Percentiles rank a stretch among this genome's conserved stretches.
Conservation (phyloP, 1,140 invertebrate species). For the Euborellia annulipes region DNA sequence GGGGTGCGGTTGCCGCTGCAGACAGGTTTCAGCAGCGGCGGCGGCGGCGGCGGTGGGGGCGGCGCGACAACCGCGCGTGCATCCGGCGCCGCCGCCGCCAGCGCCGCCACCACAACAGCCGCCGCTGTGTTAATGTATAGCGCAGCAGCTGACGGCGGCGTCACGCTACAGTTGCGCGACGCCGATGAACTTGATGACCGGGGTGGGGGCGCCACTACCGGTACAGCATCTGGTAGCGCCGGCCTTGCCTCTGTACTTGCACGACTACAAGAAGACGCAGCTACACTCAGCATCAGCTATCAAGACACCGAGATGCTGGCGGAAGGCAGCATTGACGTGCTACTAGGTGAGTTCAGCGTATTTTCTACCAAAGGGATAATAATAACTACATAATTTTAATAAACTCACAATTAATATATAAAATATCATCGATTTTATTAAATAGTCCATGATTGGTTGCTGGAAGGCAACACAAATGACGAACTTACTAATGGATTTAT, state of each 20-base stretch:
- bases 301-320: slow-evolving; percentile 14
- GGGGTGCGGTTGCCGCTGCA: slow-evolving; percentile 34
- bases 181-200: slow-evolving; percentile 31
- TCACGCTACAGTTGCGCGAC: slow-evolving; percentile 34
- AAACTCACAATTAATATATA: no score
- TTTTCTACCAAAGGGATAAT: not conserved
- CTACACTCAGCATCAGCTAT: slow-evolving; percentile 32
- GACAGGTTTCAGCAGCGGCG: slow-evolving; percentile 28
- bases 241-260: slow-evolving; percentile 24
- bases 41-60: not conserved
- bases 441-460: no score
- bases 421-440: no score
- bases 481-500: no score
- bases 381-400: no score
- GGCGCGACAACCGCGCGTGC: no score
- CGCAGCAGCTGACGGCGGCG: slow-evolving; percentile 29
- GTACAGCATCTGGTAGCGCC: slow-evolving; percentile 22
- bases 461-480: no score
- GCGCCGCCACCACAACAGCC: slow-evolving; percentile 13
- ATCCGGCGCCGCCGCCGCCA: not conserved
- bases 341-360: slow-evolving; percentile 8
- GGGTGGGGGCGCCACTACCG: slow-evolving; percentile 14
- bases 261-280: slow-evolving; percentile 29
- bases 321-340: slow-evolving; percentile 12
- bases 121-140: slow-evolving; percentile 38